Evolutionary conservation across 2,888 invertebrate species (phyloP).

Genomic region (Chymomyza procnemis): DNA sequence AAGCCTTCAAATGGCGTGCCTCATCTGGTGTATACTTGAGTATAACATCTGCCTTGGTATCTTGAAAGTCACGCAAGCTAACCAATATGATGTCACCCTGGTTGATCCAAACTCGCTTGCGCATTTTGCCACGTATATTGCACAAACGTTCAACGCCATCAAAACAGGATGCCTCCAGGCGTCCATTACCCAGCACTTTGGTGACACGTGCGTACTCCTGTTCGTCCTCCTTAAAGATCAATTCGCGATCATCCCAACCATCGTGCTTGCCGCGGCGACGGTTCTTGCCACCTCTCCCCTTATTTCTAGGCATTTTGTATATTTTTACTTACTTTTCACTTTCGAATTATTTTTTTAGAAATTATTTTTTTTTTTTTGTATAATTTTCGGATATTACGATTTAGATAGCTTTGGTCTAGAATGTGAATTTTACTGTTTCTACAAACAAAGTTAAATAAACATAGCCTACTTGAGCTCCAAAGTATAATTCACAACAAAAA

Average conservation of each 20-base stretch:
- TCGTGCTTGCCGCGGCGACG: constrained; percentile 99
- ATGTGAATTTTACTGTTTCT: too few relatives aligned
- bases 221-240: constrained; percentile 99
- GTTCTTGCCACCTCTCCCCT: constrained; percentile 99
- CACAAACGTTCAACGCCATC: constrained; percentile 98
- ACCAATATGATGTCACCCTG: constrained; percentile 99
- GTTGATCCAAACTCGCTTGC: constrained; percentile 99
- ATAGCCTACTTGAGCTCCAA: too few relatives aligned
- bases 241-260: constrained; percentile 99
- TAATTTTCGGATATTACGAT: constrained; percentile 37
- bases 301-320: constrained; percentile 81
- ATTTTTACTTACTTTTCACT: constrained; percentile 22
- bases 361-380: too few relatives aligned
- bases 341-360: constrained; percentile 7
- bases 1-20: constrained; percentile 98
- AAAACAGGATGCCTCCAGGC: constrained; percentile 99
- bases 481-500: too few relatives aligned
- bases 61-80: constrained; percentile 97
- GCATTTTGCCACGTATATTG: constrained; percentile 97
- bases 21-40: constrained; percentile 99
- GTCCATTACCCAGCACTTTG: constrained; percentile 99
- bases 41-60: constrained; percentile 98
- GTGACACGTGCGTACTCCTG: constrained; percentile 99
- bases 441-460: too few relatives aligned
- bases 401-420: too few relatives aligned